Evolutionary conservation across 2,888 invertebrate species (phyloP), one percentile per base, ranked within the genome.

Genomic region (Rhaphigaster nebulosa): DNA sequence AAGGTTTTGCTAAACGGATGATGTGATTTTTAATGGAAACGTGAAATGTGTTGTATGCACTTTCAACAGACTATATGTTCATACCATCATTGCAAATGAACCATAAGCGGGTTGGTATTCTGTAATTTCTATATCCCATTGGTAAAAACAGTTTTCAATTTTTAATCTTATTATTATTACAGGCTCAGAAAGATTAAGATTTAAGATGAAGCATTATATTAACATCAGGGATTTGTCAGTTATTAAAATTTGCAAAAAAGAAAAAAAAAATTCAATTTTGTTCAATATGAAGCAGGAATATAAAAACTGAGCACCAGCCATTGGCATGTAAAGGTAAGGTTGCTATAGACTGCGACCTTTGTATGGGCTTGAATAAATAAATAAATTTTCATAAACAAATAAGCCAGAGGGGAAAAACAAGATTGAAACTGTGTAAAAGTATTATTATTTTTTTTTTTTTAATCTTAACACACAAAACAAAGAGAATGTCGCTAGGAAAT

Each of bases 381-480:
- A 84, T 84, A 84, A 84, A 84, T 84, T 84, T 84, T 84, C 84
- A 84, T 84, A 84, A 45, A 84, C 41, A 84, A 84, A 76, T 76
- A 76, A 76, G 20, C 38, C 34, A 76, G 20, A 18, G 20, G 70
- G 29, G 15, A 76, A 76, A 76, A 76, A 76, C 70, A 76, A 76
- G 38, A 76, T 38, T 34, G 70, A 76, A 76, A 34, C 38, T 76
- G 70, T 76, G 70, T 76, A 38, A 34, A 76, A 20, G 6, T 76
- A 76, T 34, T 76, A 76, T 76, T 76, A 76, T 6, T 38, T 6
- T 38, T 6, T 29, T 70, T 65, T 76, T 76, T 76, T 76, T 6
- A 76, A 76, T 38, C 10, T 8, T 20, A 76, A 76, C 29, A 29
- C 29, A 65, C 15, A 29, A 29, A 65, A 76, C 23, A 38, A 76